Conservation (phyloP, 2,888 invertebrate genomes). For the Molorchus minor region DNA sequence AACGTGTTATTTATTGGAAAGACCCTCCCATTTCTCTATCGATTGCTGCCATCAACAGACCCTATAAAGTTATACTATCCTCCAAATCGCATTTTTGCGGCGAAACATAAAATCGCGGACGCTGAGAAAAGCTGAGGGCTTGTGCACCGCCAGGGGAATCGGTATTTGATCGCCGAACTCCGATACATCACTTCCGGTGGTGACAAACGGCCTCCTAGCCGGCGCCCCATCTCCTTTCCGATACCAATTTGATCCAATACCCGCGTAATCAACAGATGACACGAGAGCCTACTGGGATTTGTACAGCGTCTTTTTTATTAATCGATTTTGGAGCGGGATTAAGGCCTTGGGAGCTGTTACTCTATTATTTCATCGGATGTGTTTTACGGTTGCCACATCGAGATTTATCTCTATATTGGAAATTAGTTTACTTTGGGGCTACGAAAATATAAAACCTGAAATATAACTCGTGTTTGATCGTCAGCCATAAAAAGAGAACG, state of each 20-base stretch:
- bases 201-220: constrained; percentile 36
- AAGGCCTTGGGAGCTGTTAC: constrained; percentile 54
- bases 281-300: constrained; percentile 55
- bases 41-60: constrained; percentile 30
- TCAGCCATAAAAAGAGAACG: too few species aligned
- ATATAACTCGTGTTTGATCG: too few species aligned
- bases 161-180: constrained; percentile 45
- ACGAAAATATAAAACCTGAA: too few species aligned
- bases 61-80: constrained; percentile 31
- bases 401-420: constrained; percentile 36
- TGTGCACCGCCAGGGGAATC: constrained; percentile 35
- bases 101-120: constrained; percentile 23
- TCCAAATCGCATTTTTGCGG: constrained; percentile 24
- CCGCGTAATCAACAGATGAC: constrained; percentile 60
- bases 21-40: constrained; percentile 27
- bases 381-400: constrained; percentile 36
- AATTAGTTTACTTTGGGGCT: constrained; percentile 35
- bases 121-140: constrained; percentile 2
- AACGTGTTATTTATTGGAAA: constrained; percentile 24
- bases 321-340: constrained; percentile 57
- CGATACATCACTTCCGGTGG: constrained; percentile 46
- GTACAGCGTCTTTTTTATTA: constrained; percentile 60
- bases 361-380: constrained; percentile 50
- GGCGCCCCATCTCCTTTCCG: constrained; percentile 34
- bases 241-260: constrained; percentile 57